These are phyloP conservation scores for Channallabes apus DNA, from an alignment of 2,797 vertebrate species.

Conservation along the genomic window DNA sequence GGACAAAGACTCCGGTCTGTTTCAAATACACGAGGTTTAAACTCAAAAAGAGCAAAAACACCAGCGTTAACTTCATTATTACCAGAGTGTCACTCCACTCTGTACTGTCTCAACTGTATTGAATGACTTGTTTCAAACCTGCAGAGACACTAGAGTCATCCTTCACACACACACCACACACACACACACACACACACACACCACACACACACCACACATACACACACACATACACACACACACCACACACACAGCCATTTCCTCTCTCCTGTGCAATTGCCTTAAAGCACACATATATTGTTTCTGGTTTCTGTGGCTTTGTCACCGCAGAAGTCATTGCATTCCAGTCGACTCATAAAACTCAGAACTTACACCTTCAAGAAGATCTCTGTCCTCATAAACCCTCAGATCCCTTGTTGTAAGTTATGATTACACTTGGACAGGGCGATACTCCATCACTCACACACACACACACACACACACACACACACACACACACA, in stretches of 20 bases:
- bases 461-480: background rate
- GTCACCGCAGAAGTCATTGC: background rate
- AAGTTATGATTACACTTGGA: background rate
- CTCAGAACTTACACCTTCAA: background rate
- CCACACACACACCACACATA: conserved; percentile 11
- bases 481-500: background rate
- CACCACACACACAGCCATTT: background rate
- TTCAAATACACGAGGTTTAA: background rate
- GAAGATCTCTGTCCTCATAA: background rate
- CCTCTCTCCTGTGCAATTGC: background rate
- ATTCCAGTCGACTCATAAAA: background rate
- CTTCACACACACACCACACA: background rate
- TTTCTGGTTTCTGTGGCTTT: conserved; percentile 1
- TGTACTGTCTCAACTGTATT: background rate
- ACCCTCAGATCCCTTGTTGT: background rate
- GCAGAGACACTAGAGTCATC: conserved; percentile 3
- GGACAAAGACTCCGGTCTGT: conserved; percentile 61
- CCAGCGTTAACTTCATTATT: background rate
- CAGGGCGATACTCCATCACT: background rate
- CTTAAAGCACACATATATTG: conserved; percentile 8
- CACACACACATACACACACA: conserved; percentile 15
- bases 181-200: conserved; percentile 14
- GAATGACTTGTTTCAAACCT: conserved; percentile 15
- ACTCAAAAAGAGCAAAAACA: conserved; percentile 11
- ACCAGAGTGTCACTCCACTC: background rate